These are phyloP conservation scores for Perdita meconis DNA, from an alignment of 2,888 invertebrate species.

Conservation along the genomic window DNA sequence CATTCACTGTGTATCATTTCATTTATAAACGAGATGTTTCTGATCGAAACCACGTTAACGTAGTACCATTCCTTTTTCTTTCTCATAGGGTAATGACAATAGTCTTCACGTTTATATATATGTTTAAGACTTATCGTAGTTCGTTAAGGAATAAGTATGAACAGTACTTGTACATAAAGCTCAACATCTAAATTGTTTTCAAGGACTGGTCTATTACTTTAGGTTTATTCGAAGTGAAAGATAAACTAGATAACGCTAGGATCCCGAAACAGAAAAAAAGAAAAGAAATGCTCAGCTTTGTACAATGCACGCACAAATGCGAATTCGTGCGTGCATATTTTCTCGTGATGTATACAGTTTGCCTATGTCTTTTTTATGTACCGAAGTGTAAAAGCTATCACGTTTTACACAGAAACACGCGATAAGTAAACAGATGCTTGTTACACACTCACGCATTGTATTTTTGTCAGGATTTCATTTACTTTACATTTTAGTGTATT, in stretches of 20 bases:
- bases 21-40: not conserved
- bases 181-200: constrained; percentile 12
- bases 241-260: constrained; percentile 23
- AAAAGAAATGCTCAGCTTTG: constrained; percentile 45
- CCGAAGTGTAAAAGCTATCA: constrained; percentile 32
- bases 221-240: not conserved
- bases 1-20: not conserved
- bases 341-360: constrained; percentile 41
- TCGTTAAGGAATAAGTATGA: constrained; percentile 5
- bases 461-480: constrained; percentile 36
- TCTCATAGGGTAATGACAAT: not conserved
- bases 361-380: constrained; percentile 49
- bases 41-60: not conserved
- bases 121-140: constrained; percentile 9
- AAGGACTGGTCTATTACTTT: not conserved
- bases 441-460: constrained; percentile 35
- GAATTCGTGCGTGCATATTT: constrained; percentile 28
- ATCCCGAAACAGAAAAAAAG: constrained; percentile 21
- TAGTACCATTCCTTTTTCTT: not conserved
- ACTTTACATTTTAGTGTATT: constrained; percentile 44
- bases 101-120: not conserved
- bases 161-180: constrained; percentile 33
- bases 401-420: constrained; percentile 26
- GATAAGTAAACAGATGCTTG: constrained; percentile 14
- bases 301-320: constrained; percentile 34